phyloP scores from a whole-genome alignment of 2,888 invertebrate species.

The Lasioglossum villosulum region DNA sequence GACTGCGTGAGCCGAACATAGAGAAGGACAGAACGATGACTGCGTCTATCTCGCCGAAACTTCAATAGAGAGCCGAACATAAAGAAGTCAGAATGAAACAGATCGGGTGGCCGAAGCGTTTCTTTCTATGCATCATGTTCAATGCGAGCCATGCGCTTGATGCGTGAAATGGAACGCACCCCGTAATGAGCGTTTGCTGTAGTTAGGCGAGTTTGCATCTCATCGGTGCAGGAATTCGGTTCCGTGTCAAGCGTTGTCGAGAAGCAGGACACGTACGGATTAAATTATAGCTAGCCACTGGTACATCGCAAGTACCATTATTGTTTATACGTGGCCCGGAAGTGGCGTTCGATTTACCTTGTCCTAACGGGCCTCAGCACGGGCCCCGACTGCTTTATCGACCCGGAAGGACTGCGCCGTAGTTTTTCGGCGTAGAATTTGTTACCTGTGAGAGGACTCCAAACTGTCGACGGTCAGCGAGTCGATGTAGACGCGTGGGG shows the following conservation, averaged over 20 bases:
- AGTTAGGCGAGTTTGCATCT: background rate
- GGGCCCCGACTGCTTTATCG: background rate
- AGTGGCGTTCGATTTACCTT: background rate
- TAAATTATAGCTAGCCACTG: background rate
- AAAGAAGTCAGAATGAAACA: too few relatives aligned
- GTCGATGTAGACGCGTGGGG: conserved; percentile 90
- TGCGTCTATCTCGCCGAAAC: too few relatives aligned
- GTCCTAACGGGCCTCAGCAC: background rate
- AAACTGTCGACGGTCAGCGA: conserved; percentile 90
- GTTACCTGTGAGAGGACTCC: conserved; percentile 85
- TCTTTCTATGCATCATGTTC: too few relatives aligned
- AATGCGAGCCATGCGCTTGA: too few relatives aligned
- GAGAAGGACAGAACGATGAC: too few relatives aligned
- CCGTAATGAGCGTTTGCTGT: too few relatives aligned
- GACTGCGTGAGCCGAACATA: too few relatives aligned
- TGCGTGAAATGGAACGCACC: too few relatives aligned
- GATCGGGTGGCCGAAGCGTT: too few relatives aligned
- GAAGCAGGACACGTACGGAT: background rate
- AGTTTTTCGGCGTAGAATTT: background rate
- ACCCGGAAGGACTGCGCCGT: background rate
- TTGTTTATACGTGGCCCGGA: background rate
- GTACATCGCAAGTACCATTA: background rate
- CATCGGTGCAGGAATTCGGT: background rate
- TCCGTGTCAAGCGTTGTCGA: background rate
- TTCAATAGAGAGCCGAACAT: too few relatives aligned